Percentiles rank a stretch among this genome's conserved stretches.
Evolutionary conservation across 1,140 invertebrate species (phyloP).

Genomic region (Carcinoscorpius rotundicauda): DNA sequence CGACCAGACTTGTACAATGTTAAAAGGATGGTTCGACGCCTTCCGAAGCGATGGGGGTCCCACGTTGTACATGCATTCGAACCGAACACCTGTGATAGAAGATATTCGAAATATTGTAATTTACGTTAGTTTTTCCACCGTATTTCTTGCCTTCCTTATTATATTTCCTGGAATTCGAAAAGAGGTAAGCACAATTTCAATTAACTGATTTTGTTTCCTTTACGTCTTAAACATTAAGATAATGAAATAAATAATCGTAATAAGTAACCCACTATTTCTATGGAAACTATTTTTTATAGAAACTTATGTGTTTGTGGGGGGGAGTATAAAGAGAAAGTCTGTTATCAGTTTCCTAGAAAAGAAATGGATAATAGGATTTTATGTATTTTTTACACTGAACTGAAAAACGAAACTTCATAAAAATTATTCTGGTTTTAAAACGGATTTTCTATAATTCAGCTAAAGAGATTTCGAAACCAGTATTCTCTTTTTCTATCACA

Average conservation of each 20-base stretch:
- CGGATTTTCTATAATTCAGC: too few relatives aligned
- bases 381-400: too few relatives aligned
- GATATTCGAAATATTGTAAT: constrained; percentile 75
- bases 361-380: too few relatives aligned
- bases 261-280: neutral
- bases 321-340: too few relatives aligned
- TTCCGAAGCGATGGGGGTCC: constrained; percentile 85
- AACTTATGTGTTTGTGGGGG: too few relatives aligned
- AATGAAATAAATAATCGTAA: neutral
- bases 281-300: neutral
- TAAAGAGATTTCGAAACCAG: too few relatives aligned
- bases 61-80: constrained; percentile 80
- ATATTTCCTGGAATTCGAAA: constrained; percentile 90
- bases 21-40: constrained; percentile 71
- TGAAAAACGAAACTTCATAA: too few relatives aligned
- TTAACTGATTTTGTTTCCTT: too few relatives aligned
- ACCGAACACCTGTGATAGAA: constrained; percentile 81
- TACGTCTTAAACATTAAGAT: neutral
- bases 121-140: constrained; percentile 70
- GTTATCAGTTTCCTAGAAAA: too few relatives aligned
- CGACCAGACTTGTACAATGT: constrained; percentile 6
- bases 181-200: constrained; percentile 51
- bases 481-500: too few relatives aligned
- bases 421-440: too few relatives aligned
- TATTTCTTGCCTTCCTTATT: constrained; percentile 82